Conservation (phyloP, 2,888 invertebrate genomes). For the Xiphydria camelus region DNA sequence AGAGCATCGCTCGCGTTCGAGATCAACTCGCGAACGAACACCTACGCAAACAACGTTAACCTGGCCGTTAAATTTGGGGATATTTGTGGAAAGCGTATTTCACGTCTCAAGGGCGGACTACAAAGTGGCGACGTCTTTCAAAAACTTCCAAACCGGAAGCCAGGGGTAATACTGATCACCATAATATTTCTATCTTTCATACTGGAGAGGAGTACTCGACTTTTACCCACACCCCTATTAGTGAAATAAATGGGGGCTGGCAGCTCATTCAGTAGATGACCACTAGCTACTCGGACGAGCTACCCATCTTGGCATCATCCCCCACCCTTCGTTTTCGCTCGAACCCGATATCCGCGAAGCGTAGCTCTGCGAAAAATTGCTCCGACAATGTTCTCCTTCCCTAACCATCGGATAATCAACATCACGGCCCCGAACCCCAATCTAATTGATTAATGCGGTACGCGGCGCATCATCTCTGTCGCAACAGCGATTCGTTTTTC, state of each 20-base stretch:
- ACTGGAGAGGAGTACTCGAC: background rate
- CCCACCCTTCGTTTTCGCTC: too few species aligned
- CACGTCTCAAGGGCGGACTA: background rate
- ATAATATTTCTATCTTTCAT: constrained; percentile 8
- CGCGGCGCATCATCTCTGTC: background rate
- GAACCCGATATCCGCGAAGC: background rate
- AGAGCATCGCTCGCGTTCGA: constrained; percentile 97
- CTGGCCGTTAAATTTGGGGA: constrained; percentile 33
- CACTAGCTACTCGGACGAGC: constrained; percentile 4
- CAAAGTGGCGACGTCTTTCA: background rate
- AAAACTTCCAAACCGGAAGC: constrained; percentile 5
- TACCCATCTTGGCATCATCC: background rate
- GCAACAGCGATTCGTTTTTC: background rate
- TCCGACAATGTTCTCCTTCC: background rate
- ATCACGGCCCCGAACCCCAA: background rate
- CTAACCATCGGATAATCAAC: constrained; percentile 1
- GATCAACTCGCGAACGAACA: constrained; percentile 92
- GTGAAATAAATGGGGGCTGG: constrained; percentile 11
- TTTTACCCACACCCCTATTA: background rate
- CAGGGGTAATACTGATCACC: background rate
- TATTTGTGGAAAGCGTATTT: background rate
- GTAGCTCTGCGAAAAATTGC: background rate
- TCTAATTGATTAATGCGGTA: background rate
- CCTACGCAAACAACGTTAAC: too few species aligned
- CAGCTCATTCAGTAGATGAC: constrained; percentile 11